Evolutionary conservation across 2,797 vertebrate genomes (phyloP), one percentile per base, ranked within the genome.

Genomic region (Tenualosa thibaudeaui): DNA sequence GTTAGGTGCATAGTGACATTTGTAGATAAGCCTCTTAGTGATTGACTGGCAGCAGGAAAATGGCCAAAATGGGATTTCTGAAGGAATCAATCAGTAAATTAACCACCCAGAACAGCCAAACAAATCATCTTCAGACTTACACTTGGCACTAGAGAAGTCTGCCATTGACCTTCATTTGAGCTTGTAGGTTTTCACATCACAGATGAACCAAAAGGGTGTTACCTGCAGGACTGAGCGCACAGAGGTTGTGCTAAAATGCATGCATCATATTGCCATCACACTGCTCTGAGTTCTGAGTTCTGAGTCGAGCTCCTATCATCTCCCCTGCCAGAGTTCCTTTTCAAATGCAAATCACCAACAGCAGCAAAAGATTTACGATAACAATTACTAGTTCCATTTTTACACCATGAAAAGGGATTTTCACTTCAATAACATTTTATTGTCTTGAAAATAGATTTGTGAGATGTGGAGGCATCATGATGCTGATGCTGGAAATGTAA

Each of bases 41-140:
- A 88, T 24, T 87, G 84, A 71, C 82, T 85, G 85, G 84, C 62
- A 53, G 84, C 82, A 82, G 60, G 83, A 85, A 88, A 85, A 84
- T 26, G 46, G 17, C 40, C 62, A 78, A 54, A 85, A 68, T 81
- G 58, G 81, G 81, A 88, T 86, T 87, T 81, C 68, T 15, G 40
- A 85, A 75, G 81, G 49, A 82, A 82, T 81, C 58, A 85, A 65
- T 88, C 84, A 56, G 84, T 75, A 82, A 84, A 86, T 82, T 84
- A 84, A 86, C 58, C 40, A 62, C 81, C 17, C 58, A 81, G 53
- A 82, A 58, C 56, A 68, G 84, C 51, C 86, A 78, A 83, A 84
- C 84, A 82, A 84, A 82, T 81, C n/a, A 60, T 81, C 56, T 68
- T 26, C 84, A 81, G 62, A 54, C 60, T 78, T 65, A 43, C 37